phyloP scores from a whole-genome alignment of 2,113 vertebrate species.

The Cnemophilus loriae region DNA sequence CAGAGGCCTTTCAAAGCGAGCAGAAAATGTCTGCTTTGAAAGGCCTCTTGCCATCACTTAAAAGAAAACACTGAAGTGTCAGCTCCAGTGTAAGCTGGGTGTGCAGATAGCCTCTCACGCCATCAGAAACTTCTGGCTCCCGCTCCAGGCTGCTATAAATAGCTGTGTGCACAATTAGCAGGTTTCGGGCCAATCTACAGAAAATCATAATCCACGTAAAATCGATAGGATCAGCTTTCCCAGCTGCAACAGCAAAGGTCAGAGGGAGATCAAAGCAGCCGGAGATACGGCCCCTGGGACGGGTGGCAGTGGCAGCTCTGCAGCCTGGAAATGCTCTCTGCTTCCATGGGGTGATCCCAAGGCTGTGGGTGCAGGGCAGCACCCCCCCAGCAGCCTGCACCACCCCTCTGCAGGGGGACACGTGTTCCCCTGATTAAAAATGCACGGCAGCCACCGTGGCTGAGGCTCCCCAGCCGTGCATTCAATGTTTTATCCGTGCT shows the following conservation, averaged over 20 bases:
- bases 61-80: not conserved
- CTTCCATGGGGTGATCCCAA: rapidly evolving
- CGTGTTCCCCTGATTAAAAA: not conserved
- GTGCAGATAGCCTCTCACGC: not conserved
- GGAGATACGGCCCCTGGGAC: not conserved
- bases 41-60: not conserved
- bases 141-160: not conserved
- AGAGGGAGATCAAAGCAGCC: not conserved
- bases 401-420: rapidly evolving
- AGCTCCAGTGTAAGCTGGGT: rapidly evolving
- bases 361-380: not conserved
- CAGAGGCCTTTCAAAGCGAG: not conserved
- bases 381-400: not conserved
- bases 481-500: not conserved
- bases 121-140: not conserved
- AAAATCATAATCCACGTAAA: constrained; percentile 2
- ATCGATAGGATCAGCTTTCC: constrained; percentile 25
- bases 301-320: not conserved
- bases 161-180: not conserved
- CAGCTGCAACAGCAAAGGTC: not conserved
- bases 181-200: not conserved
- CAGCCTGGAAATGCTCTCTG: not conserved
- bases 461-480: not conserved
- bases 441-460: not conserved
- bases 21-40: not conserved